These are phyloP conservation scores for Bacillus rossius DNA, from an alignment of 1,140 invertebrate species.

Conservation along the genomic window DNA sequence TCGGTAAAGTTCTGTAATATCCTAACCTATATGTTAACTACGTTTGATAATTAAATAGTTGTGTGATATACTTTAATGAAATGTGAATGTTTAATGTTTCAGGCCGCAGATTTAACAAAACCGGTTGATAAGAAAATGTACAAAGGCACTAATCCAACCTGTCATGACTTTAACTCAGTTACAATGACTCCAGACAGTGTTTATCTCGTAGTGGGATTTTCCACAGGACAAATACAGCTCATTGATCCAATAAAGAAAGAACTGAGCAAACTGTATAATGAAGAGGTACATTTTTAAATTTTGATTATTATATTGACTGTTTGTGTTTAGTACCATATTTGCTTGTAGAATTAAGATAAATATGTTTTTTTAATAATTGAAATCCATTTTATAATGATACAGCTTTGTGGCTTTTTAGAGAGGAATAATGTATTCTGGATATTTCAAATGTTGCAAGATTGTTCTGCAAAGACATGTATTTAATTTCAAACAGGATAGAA, in stretches of 20 bases:
- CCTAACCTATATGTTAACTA: slow-evolving; percentile 38
- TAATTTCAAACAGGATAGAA: too few relatives aligned
- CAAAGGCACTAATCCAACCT: slow-evolving; percentile 97
- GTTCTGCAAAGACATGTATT: too few relatives aligned
- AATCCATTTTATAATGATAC: background rate
- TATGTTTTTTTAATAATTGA: background rate
- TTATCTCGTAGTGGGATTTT: slow-evolving; percentile 91
- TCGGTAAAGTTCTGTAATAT: too few relatives aligned
- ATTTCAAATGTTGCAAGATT: too few relatives aligned
- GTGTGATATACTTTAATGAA: too few relatives aligned
- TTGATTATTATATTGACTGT: background rate
- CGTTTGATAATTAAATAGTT: too few relatives aligned
- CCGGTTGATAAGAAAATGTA: slow-evolving; percentile 97
- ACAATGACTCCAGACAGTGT: slow-evolving; percentile 77
- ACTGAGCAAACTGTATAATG: slow-evolving; percentile 94
- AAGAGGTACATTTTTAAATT: slow-evolving; percentile 68
- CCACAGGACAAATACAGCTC: slow-evolving; percentile 94
- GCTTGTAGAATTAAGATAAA: background rate
- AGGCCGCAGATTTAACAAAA: slow-evolving; percentile 92
- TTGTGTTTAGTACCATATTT: background rate
- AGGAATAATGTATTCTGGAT: too few relatives aligned
- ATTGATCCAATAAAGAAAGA: slow-evolving; percentile 97
- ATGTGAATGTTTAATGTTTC: slow-evolving; percentile 33
- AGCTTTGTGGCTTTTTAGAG: background rate
- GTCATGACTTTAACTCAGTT: slow-evolving; percentile 94